These are phyloP conservation scores for Callithrix jacchus DNA, from an alignment of 2,113 vertebrate genomes.

Conservation along the genomic window DNA sequence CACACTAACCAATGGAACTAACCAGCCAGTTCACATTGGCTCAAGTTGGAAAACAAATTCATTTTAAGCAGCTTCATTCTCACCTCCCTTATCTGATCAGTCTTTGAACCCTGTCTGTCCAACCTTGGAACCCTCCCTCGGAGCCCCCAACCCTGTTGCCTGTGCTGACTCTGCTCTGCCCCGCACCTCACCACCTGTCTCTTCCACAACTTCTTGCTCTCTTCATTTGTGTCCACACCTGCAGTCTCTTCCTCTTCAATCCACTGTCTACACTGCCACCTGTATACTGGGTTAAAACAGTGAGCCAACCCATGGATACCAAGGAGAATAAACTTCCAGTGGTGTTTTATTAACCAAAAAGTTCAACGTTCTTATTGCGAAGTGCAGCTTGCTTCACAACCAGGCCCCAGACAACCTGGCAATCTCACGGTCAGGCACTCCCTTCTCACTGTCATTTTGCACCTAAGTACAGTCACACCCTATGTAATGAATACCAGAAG, in stretches of 20 bases:
- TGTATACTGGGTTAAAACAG: background rate
- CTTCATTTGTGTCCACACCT: background rate
- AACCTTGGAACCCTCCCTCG: background rate
- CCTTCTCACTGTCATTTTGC: background rate
- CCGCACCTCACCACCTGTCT: background rate
- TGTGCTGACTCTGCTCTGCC: background rate
- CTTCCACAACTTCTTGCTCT: background rate
- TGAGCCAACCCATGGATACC: background rate
- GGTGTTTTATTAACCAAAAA: background rate
- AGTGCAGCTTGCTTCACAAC: background rate
- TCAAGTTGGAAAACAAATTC: background rate
- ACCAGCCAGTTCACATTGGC: background rate
- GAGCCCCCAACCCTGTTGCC: rapidly evolving
- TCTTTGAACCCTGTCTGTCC: background rate
- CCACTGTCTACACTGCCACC: background rate
- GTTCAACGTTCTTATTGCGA: background rate
- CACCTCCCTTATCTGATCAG: background rate
- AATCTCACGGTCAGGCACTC: background rate
- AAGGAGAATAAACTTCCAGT: background rate
- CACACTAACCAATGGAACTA: background rate
- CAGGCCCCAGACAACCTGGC: background rate
- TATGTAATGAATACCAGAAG: background rate
- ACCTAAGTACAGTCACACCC: background rate
- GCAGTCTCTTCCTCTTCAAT: background rate
- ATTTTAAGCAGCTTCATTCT: background rate